phyloP scores from a whole-genome alignment of 2,113 vertebrate genomes.

The Sprattus sprattus region DNA sequence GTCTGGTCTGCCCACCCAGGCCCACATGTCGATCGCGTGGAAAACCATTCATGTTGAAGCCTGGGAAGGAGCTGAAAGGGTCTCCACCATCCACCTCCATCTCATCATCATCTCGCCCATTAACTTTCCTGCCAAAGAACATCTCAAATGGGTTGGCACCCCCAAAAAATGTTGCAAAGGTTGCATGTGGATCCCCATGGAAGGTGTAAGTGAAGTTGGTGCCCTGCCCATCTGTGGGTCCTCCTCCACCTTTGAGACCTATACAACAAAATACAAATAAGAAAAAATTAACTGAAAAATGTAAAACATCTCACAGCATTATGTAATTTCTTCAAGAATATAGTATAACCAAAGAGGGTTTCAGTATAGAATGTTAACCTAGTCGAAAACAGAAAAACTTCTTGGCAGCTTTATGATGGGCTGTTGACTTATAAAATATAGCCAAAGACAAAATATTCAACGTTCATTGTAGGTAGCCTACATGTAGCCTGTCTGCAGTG shows the following conservation, averaged over 20 bases:
- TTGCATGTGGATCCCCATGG: conserved; percentile 95
- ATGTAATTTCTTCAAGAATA: not conserved
- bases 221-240: conserved; percentile 84
- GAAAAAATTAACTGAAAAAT: not conserved
- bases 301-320: not conserved
- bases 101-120: conserved; percentile 87
- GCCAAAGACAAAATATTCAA: not conserved
- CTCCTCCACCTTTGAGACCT: conserved; percentile 94
- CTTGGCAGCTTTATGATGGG: not conserved
- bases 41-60: conserved; percentile 93
- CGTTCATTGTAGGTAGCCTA: not conserved
- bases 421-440: not conserved
- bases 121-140: conserved; percentile 91
- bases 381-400: not conserved
- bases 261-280: conserved; percentile 5
- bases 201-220: conserved; percentile 94
- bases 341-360: no score
- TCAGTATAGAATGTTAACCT: no score
- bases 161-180: conserved; percentile 96
- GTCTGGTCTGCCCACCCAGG: conserved; percentile 77
- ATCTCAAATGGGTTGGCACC: conserved; percentile 96
- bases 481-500: no score
- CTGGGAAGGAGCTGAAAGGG: conserved; percentile 86
- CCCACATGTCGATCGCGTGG: conserved; percentile 89
- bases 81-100: conserved; percentile 94